phyloP scores from a whole-genome alignment of 92 coral and sea anemone genomes.

The Porites divaricata region DNA sequence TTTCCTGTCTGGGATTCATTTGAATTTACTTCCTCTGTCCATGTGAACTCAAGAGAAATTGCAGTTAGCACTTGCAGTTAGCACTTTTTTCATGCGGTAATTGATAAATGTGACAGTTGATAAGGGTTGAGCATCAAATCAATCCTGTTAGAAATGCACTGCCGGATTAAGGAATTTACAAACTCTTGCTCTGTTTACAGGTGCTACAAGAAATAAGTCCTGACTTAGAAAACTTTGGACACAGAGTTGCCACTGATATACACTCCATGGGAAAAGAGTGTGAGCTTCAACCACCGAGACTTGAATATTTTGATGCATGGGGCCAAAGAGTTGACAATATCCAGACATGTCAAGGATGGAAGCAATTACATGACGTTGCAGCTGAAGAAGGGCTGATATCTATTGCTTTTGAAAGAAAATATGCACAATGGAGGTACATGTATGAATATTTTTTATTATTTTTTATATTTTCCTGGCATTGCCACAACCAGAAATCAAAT shows the following conservation, averaged over 20 bases:
- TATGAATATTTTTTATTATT: too few species aligned
- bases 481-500: too few species aligned
- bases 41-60: neutral
- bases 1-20: too few species aligned
- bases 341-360: slow-evolving; percentile 86
- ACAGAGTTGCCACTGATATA: slow-evolving; percentile 84
- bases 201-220: slow-evolving; percentile 70
- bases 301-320: slow-evolving; percentile 90
- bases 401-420: slow-evolving; percentile 80
- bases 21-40: neutral
- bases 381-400: slow-evolving; percentile 91
- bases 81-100: too few species aligned
- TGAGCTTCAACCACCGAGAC: slow-evolving; percentile 79
- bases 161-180: too few species aligned
- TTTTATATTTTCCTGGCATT: too few species aligned
- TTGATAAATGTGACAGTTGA: too few species aligned
- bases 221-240: slow-evolving; percentile 86
- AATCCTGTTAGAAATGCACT: too few species aligned
- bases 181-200: slow-evolving; percentile 21
- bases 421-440: slow-evolving; percentile 91
- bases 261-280: slow-evolving; percentile 80
- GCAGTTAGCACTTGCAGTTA: too few species aligned
- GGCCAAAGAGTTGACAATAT: slow-evolving; percentile 85
- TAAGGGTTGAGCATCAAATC: too few species aligned
- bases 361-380: slow-evolving; percentile 80